These are phyloP conservation scores for Brotogeris chrysoptera DNA, from an alignment of 2,797 vertebrate species.

Conservation along the genomic window DNA sequence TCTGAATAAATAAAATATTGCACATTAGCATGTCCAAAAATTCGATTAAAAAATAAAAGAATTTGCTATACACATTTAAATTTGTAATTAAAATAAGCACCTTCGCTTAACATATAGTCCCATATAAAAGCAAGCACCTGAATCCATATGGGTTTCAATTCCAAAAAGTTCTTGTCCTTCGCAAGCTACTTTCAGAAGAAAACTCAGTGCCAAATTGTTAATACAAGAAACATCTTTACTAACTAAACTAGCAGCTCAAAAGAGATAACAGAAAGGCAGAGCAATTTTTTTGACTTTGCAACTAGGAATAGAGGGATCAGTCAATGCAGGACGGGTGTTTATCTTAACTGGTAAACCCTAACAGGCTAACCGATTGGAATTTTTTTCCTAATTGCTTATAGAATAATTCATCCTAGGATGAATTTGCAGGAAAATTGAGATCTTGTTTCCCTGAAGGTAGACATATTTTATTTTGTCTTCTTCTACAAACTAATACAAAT, in stretches of 20 bases:
- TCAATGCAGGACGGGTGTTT: background rate
- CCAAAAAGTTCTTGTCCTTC: background rate
- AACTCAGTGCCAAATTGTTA: background rate
- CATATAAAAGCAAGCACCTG: background rate
- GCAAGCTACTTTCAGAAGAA: background rate
- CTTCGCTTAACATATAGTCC: background rate
- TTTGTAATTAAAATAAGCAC: background rate
- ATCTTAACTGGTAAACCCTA: background rate
- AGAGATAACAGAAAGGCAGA: background rate
- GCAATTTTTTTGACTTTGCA: background rate
- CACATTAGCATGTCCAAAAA: background rate
- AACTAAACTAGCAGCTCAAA: background rate
- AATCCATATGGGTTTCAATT: background rate
- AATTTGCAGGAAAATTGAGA: background rate
- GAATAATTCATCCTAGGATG: background rate
- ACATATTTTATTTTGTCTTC: background rate
- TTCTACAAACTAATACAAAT: background rate
- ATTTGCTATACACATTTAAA: background rate
- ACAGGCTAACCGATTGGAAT: background rate
- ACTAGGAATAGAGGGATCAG: background rate
- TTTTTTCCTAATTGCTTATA: background rate
- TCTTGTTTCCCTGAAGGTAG: background rate
- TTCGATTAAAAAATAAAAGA: background rate
- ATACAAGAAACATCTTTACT: background rate
- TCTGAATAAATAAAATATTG: conserved; percentile 73